Base-by-base conservation (phyloP, 92 coral and sea anemone species). In the Porites rus region DNA sequence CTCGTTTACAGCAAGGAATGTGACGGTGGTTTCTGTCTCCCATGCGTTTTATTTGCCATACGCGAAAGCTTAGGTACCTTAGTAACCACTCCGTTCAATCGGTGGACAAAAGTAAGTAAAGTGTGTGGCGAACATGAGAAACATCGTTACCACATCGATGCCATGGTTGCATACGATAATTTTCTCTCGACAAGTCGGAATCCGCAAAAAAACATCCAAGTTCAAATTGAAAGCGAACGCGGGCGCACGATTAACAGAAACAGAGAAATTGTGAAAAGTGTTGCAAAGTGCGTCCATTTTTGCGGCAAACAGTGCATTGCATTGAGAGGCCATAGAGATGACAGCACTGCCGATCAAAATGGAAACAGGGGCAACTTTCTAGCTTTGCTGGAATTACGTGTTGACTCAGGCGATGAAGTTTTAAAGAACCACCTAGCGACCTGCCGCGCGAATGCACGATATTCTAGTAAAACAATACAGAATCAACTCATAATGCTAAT, bases 291-390 rank as follows among this genome's bases (percentile, higher is more conserved):
- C 93, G 65, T 80, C 82, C 31, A 78, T 58, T 74, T 79, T 87
- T 82, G 83, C 86, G 85, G 80, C 50, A 79, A 79, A 79, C 90
- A 87, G 85, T 72, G 77, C 70, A 87, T 79, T 68, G 85, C 90
- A 16, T 81, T 79, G 53, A 63, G 90, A 78, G 80, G 90, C 24
- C 90, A 86, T 58, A 74, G 87, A 84, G 77, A 86, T 54, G 90
- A 86, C 78, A 69, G 59, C 71, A 59, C 56, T 38, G 77, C 88
- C 63, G 81, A 84, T 59, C 62, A 84, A 84, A 58, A 62, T 28
- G 75, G 22, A 71, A 87, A 87, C 66, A 75, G 52, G 80, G 86
- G 86, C 13, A 79, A 87, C 81, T 79, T 87, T 63, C 75, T 79
- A 7, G 90, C 90, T 65, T 76, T 79, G 71, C 68, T 87, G 80